Evolutionary conservation across 2,888 invertebrate genomes (phyloP), one percentile per base, ranked within the genome.

Genomic region (Onthophagus sagittarius): DNA sequence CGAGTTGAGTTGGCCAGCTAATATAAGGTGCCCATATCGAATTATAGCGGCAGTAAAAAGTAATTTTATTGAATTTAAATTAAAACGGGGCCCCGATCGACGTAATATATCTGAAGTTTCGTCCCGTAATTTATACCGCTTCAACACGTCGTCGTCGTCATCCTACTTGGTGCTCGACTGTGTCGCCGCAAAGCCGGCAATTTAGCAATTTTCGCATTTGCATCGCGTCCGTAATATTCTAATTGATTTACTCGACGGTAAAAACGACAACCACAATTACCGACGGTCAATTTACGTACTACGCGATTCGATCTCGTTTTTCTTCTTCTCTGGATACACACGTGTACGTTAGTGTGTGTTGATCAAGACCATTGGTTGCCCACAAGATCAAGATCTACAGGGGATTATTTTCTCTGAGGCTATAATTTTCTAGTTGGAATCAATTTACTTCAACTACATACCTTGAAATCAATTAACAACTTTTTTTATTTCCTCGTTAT

Each of bases 1-100:
- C 32, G 31, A 23, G 67, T 64, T 14, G 67, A n/a, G 23, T 31
- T 31, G 31, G 15, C 23, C 65, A 67, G 32, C n/a, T 15, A 11
- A 13, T 67, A n/a, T 67, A 67, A 67, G 67, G 15, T 53, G 39
- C 39, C 39, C 39, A 53, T 53, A 53, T 53, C 67, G 15, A 23
- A 23, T 67, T 23, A 31, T 67, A 67, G 67, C 67, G 9, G 7
- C 15, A 23, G 67, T 23, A 31, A 73, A 71, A 73, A 15, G 53
- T 62, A 73, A 67, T 73, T 73, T 73, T 71, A 73, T 71, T 73
- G 71, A 73, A 71, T 71, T 73, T 71, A 71, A 73, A 71, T 62
- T 32, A 71, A 70, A 73, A 62, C 53, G 70, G 70, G 64, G 64
- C 64, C 23, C 67, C 15, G n/a, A 31, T n/a, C 67, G 67, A 15